A percentile compares a stretch with the other conserved stretches of the same genome.
phyloP scores from a whole-genome alignment of 2,888 invertebrate species.

The Nephrotoma appendiculata region DNA sequence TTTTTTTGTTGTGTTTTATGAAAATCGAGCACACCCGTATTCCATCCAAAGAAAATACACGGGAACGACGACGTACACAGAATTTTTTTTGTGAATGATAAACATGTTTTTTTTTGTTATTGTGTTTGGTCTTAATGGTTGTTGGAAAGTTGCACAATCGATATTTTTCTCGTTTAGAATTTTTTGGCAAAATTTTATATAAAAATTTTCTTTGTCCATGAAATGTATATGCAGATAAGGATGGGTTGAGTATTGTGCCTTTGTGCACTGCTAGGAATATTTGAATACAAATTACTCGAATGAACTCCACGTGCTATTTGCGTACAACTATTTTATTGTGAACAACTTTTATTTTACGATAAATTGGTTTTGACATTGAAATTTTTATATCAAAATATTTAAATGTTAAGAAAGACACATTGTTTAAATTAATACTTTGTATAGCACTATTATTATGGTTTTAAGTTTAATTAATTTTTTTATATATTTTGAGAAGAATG shows the following conservation, averaged over 20 bases:
- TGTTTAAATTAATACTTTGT: not conserved
- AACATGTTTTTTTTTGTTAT: not conserved
- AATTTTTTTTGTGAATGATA: not conserved
- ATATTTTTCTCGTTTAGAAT: not conserved
- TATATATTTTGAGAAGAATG: not conserved
- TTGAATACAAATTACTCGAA: not conserved
- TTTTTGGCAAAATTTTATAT: not conserved
- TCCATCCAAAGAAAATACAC: not conserved
- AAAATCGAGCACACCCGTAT: not conserved
- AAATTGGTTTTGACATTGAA: not conserved
- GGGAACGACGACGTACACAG: not conserved
- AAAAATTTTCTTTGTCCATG: not conserved
- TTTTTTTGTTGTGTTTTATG: not conserved
- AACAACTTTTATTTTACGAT: not conserved
- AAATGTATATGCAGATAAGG: not conserved
- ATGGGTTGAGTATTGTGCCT: not conserved
- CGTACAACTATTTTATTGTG: not conserved
- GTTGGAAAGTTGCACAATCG: not conserved
- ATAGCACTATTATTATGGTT: not conserved
- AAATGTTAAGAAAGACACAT: not conserved
- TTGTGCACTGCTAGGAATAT: not conserved
- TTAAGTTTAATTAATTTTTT: not conserved
- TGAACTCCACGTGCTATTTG: not conserved
- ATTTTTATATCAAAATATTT: not conserved
- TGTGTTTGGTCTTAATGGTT: not conserved